A percentile compares a stretch with the other conserved stretches of the same genome.
phyloP scores from a whole-genome alignment of 2,113 vertebrate genomes.

The Lepidothrix coronata region DNA sequence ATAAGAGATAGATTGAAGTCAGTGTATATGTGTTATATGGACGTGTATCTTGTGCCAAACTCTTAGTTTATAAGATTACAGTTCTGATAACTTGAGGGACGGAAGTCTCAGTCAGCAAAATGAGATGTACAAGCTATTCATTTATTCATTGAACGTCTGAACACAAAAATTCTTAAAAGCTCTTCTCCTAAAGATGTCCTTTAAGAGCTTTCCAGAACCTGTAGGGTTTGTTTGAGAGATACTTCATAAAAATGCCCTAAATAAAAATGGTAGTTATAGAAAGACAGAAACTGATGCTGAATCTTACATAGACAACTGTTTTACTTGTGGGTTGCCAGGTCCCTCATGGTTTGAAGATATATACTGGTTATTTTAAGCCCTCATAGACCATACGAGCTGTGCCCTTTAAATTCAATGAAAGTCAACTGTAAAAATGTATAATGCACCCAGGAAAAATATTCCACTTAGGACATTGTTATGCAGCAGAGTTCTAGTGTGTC shows the following conservation, averaged over 20 bases:
- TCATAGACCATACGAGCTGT: background rate
- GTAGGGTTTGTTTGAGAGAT: background rate
- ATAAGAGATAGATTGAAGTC: background rate
- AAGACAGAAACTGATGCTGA: background rate
- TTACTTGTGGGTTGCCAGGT: background rate
- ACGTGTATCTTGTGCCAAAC: background rate
- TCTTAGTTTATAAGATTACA: background rate
- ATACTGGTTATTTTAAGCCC: background rate
- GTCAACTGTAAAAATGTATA: background rate
- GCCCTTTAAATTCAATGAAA: conserved; percentile 18
- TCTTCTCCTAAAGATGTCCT: background rate
- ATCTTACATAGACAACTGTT: background rate
- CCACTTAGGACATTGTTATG: background rate
- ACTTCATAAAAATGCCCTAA: background rate
- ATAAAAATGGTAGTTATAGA: background rate
- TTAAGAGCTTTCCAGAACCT: background rate
- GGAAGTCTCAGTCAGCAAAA: background rate
- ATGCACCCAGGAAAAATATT: conserved; percentile 4
- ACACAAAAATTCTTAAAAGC: background rate
- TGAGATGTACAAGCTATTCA: background rate
- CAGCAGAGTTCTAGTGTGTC: background rate
- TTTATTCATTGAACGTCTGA: background rate
- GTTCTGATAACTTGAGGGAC: background rate
- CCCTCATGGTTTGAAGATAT: background rate
- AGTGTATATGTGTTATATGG: background rate